Percentiles rank a stretch among this genome's conserved stretches.
phyloP scores from a whole-genome alignment of 2,888 invertebrate species.

The Polydrusus pterygomalis region DNA sequence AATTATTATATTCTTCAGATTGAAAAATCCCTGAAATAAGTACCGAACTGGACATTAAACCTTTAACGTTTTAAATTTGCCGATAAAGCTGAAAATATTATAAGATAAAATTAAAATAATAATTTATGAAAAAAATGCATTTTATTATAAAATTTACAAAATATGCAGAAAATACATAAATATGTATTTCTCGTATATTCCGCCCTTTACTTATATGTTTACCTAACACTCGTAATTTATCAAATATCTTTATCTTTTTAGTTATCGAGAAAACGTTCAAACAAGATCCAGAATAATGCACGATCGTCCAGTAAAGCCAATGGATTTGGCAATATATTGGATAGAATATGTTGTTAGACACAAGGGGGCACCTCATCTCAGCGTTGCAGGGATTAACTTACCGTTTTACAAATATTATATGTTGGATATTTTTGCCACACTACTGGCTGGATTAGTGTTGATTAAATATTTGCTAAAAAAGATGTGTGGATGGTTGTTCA shows the following conservation, averaged over 20 bases:
- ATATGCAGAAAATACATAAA: too few relatives aligned
- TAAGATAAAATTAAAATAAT: too few relatives aligned
- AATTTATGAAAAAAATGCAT: too few relatives aligned
- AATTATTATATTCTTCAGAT: too few relatives aligned
- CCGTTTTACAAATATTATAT: constrained; percentile 62
- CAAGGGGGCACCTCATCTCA: constrained; percentile 64
- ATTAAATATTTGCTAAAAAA: constrained; percentile 15
- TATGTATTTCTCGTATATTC: too few relatives aligned
- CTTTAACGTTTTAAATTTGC: too few relatives aligned
- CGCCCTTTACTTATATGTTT: too few relatives aligned
- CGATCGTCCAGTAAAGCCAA: constrained; percentile 62
- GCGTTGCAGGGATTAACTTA: constrained; percentile 60
- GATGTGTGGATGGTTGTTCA: neutral
- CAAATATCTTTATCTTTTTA: constrained; percentile 49
- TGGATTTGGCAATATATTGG: constrained; percentile 64
- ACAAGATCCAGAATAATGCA: constrained; percentile 60
- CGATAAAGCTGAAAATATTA: too few relatives aligned
- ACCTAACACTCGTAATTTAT: too few relatives aligned
- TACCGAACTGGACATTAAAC: too few relatives aligned
- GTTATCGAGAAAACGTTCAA: constrained; percentile 61
- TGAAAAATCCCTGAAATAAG: too few relatives aligned
- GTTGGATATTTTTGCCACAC: constrained; percentile 60
- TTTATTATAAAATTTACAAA: too few relatives aligned
- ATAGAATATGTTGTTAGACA: constrained; percentile 63
- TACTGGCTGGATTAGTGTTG: constrained; percentile 17